Evolutionary conservation across 2,797 vertebrate species (phyloP).

Genomic region (Leptoclinus maculatus): DNA sequence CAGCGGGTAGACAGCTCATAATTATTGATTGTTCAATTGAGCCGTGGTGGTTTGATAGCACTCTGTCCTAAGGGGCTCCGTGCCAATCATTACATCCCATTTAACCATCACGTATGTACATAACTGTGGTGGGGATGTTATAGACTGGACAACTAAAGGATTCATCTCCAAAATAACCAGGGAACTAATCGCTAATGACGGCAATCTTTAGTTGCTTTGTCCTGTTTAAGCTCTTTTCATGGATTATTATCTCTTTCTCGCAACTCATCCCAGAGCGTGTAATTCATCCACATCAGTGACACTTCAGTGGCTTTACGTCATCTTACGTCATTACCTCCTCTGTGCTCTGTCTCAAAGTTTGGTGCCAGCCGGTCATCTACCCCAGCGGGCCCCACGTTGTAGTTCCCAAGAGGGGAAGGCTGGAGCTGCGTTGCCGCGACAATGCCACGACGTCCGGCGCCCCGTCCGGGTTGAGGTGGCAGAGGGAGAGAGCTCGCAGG

Average conservation of each 20-base stretch:
- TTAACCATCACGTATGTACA: constrained; percentile 55
- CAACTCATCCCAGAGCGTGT: background rate
- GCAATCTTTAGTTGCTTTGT: background rate
- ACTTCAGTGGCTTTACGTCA: constrained; percentile 11
- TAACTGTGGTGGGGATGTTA: background rate
- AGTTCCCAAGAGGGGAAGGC: constrained; percentile 82
- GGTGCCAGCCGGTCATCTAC: constrained; percentile 80
- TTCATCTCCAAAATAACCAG: background rate
- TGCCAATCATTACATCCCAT: constrained; percentile 61
- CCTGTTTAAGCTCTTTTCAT: background rate
- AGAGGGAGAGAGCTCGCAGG: constrained; percentile 78
- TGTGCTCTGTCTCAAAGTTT: constrained; percentile 69
- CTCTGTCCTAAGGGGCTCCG: constrained; percentile 50
- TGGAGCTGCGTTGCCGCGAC: constrained; percentile 86
- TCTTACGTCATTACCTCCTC: constrained; percentile 2
- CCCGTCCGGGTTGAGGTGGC: constrained; percentile 83
- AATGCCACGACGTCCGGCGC: constrained; percentile 51
- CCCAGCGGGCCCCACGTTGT: constrained; percentile 83
- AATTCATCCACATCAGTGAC: constrained; percentile 3
- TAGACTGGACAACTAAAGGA: background rate
- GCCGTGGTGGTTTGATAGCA: constrained; percentile 63
- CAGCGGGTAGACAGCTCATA: constrained; percentile 64
- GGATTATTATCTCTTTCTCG: background rate
- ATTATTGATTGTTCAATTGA: constrained; percentile 75
- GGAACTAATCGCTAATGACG: background rate